phyloP scores from a whole-genome alignment of 2,888 invertebrate species.

The Galerucella nymphaeae region DNA sequence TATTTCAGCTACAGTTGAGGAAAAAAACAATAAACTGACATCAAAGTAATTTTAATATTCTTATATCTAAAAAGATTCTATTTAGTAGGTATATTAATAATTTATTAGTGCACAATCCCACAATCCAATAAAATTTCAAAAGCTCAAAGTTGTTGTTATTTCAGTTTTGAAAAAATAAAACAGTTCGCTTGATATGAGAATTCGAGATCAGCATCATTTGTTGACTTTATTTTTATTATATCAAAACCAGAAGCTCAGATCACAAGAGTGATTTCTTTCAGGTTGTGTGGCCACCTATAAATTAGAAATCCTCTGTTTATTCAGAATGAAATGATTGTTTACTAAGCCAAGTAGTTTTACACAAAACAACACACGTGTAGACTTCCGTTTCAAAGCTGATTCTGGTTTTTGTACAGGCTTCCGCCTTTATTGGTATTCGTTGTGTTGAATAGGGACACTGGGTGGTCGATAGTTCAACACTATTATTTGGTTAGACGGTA shows the following conservation, averaged over 20 bases:
- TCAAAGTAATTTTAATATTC: too few species aligned
- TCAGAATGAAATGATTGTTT: conserved; percentile 43
- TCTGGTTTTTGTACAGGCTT: conserved; percentile 35
- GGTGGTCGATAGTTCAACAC: conserved; percentile 14
- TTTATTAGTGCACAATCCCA: too few species aligned
- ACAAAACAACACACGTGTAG: conserved; percentile 41
- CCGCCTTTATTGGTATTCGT: conserved; percentile 29
- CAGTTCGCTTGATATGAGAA: background rate
- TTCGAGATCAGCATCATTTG: background rate
- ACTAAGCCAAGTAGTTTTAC: conserved; percentile 35
- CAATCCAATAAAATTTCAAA: too few species aligned
- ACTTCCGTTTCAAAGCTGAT: conserved; percentile 39
- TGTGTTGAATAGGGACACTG: conserved; percentile 10
- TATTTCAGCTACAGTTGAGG: too few species aligned
- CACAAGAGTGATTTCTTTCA: conserved; percentile 11
- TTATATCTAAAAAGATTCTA: too few species aligned
- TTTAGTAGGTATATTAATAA: too few species aligned
- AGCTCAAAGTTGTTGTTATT: too few species aligned
- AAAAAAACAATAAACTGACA: too few species aligned
- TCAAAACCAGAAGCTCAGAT: conserved; percentile 9
- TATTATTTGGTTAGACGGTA: background rate
- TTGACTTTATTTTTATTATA: background rate
- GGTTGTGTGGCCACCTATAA: conserved; percentile 36
- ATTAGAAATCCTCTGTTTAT: conserved; percentile 37
- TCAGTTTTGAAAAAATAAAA: too few species aligned